Base-by-base conservation (phyloP, 2,888 invertebrate genomes). In the Erannis defoliaria region DNA sequence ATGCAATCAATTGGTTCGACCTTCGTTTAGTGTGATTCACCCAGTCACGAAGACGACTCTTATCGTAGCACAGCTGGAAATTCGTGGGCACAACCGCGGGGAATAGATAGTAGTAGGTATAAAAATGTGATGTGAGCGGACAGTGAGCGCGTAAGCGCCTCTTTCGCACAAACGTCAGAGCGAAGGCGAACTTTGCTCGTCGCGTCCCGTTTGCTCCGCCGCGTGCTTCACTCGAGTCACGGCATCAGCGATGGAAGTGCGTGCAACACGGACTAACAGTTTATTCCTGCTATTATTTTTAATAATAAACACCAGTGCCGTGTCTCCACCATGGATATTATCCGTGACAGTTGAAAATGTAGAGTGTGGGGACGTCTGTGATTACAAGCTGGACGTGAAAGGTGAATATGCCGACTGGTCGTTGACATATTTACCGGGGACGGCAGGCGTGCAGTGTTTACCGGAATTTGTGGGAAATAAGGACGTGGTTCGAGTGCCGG, bases 261-360 rank as follows among this genome's bases (percentile, higher is more conserved):
- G 75, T 40, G 42, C 70, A 21, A 78, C 81, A 86, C 89, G 91
- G 92, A 91, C 91, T 91, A 92, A 84, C 80, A 81, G 85, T 70
- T 75, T 90, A 78, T 89, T 91, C 75, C 73, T 92, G 64, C 81
- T 91, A 68, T 85, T 91, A 84, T 90, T 91, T 80, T 85, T 88
- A 83, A 82, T 88, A 84, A 77, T 77, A 77, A 81, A 82, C 77
- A 77, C 84, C 55, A 73, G 77, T 74, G 85, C 87, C 66, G 78
- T 78, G 69, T 75, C 84, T 45, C 84, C 88, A 61, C 90, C 90
- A 87, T 86, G 91, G 92, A 90, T 91, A 89, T 88, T 90, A 62
- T 76, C 86, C 59, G 82, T 88, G 66, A 77, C 78, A 70, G 75
- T 89, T 62, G 76, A 81, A 60, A 76, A 79, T 42, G 77, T 73